phyloP scores from a whole-genome alignment of 1,140 invertebrate genomes.

The Nasonia longicornis region DNA sequence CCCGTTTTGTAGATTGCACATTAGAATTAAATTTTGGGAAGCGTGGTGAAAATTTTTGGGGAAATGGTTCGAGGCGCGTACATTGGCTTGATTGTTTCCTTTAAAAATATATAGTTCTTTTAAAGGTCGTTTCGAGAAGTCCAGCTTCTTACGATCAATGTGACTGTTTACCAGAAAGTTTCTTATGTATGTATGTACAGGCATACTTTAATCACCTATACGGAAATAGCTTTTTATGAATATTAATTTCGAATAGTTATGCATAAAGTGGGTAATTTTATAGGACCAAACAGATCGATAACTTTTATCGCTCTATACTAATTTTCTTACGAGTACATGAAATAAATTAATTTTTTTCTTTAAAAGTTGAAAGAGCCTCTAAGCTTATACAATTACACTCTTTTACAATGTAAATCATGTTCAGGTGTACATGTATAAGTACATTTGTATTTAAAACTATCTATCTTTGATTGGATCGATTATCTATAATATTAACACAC shows the following conservation, averaged over 20 bases:
- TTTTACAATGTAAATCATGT: not conserved
- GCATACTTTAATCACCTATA: not conserved
- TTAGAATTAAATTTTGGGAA: not conserved
- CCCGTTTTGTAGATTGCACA: constrained; percentile 8
- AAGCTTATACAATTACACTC: not conserved
- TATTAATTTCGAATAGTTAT: not conserved
- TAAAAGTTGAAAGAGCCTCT: too few relatives aligned
- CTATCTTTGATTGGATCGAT: not conserved
- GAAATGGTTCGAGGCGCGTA: constrained; percentile 3
- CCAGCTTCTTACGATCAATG: constrained; percentile 26
- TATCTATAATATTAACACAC: constrained; percentile 18
- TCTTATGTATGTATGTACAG: constrained; percentile 13
- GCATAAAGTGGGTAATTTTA: not conserved
- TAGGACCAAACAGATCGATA: not conserved
- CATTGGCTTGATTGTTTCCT: not conserved
- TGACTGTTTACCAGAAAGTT: not conserved
- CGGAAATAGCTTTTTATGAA: not conserved
- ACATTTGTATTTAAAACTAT: not conserved
- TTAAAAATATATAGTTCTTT: constrained; percentile 39
- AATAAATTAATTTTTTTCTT: not conserved
- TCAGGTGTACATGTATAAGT: not conserved
- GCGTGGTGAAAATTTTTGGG: not conserved
- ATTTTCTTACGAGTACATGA: not conserved
- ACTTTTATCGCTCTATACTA: not conserved
- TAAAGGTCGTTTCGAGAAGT: constrained; percentile 29